Evolutionary conservation across 2,797 vertebrate genomes (phyloP), one percentile per base, ranked within the genome.

Genomic region (Kryptolebias ocellatus): DNA sequence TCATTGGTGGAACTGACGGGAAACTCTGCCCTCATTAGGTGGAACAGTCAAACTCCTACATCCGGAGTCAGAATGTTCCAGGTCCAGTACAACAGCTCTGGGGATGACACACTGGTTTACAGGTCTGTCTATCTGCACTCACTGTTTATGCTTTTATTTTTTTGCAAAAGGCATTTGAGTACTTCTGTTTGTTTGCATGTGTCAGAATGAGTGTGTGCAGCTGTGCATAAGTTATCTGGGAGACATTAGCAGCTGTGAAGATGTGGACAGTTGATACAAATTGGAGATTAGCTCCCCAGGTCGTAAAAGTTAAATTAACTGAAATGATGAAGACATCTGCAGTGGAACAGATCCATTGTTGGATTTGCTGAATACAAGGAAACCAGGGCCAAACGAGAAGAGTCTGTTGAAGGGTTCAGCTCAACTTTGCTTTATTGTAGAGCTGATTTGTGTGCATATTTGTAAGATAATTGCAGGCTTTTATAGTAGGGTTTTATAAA

Each of bases 71-170:
- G 93, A 80, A 95, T 95, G 94, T 95, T 93, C 87, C 94, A 95
- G 84, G 91, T 95, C 69, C 94, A 95, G 78, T 95, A 95, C 91
- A 95, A 95, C 92, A 94, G 94, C 84, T 94, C 94, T 4, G 88
- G 90, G 4, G 94, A 95, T n/a, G 93, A 95, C 83, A 90, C 93
- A 0, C 83, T 95, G 61, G 92, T 95, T 58, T 95, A 95, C 93
- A 95, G 94, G 94, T 95, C 51, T 29, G 85, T 87, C 39, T 34
- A 0, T 52, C 53, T 53, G 51, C 34, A 28, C 11, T 47, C 0
- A 37, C n/a, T 44, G 3, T 68, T 29, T 11, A 51, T 58, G 1
- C 18, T 64, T 18, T 58, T 37, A 55, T 53, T 3, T 55, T 50
- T 62, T 49, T 11, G 44, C 17, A 53, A 53, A 47, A 72, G 18